Conservation (phyloP, 2,888 invertebrate genomes). For the Sycophila texana region DNA sequence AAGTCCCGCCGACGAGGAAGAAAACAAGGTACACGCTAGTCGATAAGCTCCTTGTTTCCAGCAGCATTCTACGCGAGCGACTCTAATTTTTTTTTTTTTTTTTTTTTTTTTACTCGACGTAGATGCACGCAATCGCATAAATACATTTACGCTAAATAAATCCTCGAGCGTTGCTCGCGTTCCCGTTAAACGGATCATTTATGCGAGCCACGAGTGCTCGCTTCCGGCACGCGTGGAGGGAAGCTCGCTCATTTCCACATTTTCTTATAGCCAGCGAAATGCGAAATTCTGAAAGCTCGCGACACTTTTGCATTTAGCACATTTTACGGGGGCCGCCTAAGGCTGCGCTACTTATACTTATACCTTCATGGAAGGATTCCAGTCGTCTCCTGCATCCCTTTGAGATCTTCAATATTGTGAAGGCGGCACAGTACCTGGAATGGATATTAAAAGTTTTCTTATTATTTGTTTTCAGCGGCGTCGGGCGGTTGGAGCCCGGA, state of each 20-base stretch:
- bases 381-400: constrained; percentile 51
- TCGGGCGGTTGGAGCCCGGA: neutral
- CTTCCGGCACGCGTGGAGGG: neutral
- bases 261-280: neutral
- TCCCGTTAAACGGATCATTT: neutral
- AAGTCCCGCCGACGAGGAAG: too few species aligned
- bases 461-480: neutral
- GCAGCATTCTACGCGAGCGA: too few species aligned
- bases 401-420: constrained; percentile 55
- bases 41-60: too few species aligned
- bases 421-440: constrained; percentile 54
- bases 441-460: neutral
- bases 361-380: constrained; percentile 56
- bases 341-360: neutral
- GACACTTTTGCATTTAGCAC: constrained; percentile 29
- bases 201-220: constrained; percentile 11
- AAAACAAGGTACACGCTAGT: too few species aligned
- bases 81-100: too few species aligned
- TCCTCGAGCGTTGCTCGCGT: neutral
- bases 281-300: constrained; percentile 37
- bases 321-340: neutral
- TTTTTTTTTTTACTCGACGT: neutral
- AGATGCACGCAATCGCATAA: neutral
- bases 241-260: constrained; percentile 30
- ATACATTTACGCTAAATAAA: constrained; percentile 2